Base-by-base conservation (phyloP, 2,888 invertebrate species). In the Drosophila antonietae region DNA sequence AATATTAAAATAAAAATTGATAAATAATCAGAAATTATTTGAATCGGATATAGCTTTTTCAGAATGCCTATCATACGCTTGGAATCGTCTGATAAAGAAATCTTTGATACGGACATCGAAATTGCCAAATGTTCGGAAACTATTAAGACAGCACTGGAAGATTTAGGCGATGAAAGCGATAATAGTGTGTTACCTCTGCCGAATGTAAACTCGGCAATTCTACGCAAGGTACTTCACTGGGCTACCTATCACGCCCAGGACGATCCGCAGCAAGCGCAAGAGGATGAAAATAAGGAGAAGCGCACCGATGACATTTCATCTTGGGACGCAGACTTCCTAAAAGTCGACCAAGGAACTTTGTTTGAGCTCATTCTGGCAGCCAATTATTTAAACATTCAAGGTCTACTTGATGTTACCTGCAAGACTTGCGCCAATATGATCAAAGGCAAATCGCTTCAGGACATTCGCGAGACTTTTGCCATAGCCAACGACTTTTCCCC, bases 341-440 rank as follows among this genome's bases (percentile, higher is more conserved):
- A 99, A 94, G 99, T 99, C 39, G 98, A 99, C 92, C 98, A 99
- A 92, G 98, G 98, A 69, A 99, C 98, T 1, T 93, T 99, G 15
- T 99, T 98, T 92, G 99, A 99, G 93, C 94, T 99, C 47, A 99
- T 99, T 89, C 93, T 99, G 94, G 98, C 99, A 56, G 98, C 99
- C 10, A 99, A 99, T 93, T 99, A 99, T 92, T 94, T 99, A 89
- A 98, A 99, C 90, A 99, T 99, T 78, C 97, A 98, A 92, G 98
- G 98, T 1, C 94, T 99, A 67, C 93, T 99, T 88, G 99, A 99
- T 93, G 99, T 99, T 0, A 98, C 99, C 0, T 99, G 99, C 93
- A 99, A 99, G 93, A 98, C 98, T 0, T 98, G 98, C 56, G 98
- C 98, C 8, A 98, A 98, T 92, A 98, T 99, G 98, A 98, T 99